These are phyloP conservation scores for Callocephalon fimbriatum DNA, from an alignment of 2,113 vertebrate species.

Conservation along the genomic window DNA sequence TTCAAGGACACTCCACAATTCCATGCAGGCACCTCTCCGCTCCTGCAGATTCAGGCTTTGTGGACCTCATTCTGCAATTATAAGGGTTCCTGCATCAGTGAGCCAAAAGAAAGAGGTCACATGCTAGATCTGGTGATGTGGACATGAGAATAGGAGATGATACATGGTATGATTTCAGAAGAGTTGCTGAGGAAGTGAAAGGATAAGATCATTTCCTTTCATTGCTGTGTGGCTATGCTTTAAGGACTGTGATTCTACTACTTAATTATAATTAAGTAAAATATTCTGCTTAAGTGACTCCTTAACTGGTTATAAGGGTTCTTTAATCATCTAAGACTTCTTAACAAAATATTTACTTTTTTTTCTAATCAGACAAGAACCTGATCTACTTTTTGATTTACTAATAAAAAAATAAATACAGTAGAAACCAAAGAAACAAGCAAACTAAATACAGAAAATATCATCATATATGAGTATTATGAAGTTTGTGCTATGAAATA, in stretches of 20 bases:
- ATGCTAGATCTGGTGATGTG: neutral
- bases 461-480: neutral
- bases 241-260: neutral
- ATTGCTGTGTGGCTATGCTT: neutral
- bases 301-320: neutral
- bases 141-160: neutral
- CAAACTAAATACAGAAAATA: neutral
- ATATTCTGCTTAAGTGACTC: neutral
- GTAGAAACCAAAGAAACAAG: neutral
- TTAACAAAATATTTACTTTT: neutral
- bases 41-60: neutral
- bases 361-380: neutral
- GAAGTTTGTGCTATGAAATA: neutral
- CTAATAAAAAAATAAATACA: neutral
- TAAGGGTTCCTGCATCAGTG: neutral
- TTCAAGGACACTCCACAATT: neutral
- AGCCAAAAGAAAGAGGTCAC: neutral
- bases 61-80: neutral
- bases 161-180: neutral
- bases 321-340: neutral
- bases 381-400: neutral
- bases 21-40: neutral
- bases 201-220: neutral
- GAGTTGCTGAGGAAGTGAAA: neutral
- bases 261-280: conserved; percentile 16